phyloP scores from a whole-genome alignment of 1,140 invertebrate genomes.

The Adoxophyes honmai region DNA sequence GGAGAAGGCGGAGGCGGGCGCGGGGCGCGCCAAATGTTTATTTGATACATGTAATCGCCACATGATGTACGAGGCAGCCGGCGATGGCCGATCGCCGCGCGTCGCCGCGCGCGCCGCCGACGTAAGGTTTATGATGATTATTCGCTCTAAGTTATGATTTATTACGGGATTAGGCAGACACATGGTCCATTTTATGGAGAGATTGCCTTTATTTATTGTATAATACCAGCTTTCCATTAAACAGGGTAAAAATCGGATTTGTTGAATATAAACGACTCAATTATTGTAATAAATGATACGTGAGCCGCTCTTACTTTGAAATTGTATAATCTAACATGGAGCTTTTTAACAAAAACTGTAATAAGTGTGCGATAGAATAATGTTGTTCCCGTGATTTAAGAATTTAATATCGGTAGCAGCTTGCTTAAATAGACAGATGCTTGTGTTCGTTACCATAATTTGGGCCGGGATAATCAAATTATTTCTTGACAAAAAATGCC shows the following conservation, averaged over 20 bases:
- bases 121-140: slow-evolving; percentile 68
- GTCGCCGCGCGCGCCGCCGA: slow-evolving; percentile 31
- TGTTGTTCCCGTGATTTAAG: slow-evolving; percentile 35
- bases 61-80: slow-evolving; percentile 61
- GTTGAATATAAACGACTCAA: slow-evolving; percentile 31
- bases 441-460: slow-evolving; percentile 49
- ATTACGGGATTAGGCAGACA: slow-evolving; percentile 65
- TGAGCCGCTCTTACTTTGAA: background rate
- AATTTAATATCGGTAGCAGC: slow-evolving; percentile 56
- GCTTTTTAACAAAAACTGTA: no score
- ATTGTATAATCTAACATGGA: no score
- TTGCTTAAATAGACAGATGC: slow-evolving; percentile 46
- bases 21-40: slow-evolving; percentile 46
- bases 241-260: slow-evolving; percentile 34
- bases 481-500: slow-evolving; percentile 41
- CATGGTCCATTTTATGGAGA: slow-evolving; percentile 57
- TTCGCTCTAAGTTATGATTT: slow-evolving; percentile 72
- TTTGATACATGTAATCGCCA: slow-evolving; percentile 71
- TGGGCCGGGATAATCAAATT: slow-evolving; percentile 47
- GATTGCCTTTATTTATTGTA: slow-evolving; percentile 67
- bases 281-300: slow-evolving; percentile 1
- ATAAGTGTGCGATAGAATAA: no score
- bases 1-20: slow-evolving; percentile 33
- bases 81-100: slow-evolving; percentile 36
- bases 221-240: slow-evolving; percentile 36